Percentiles rank a stretch among this genome's conserved stretches.
These are phyloP conservation scores for Polymixis flavicincta DNA, from an alignment of 2,888 invertebrate genomes.

Conservation along the genomic window DNA sequence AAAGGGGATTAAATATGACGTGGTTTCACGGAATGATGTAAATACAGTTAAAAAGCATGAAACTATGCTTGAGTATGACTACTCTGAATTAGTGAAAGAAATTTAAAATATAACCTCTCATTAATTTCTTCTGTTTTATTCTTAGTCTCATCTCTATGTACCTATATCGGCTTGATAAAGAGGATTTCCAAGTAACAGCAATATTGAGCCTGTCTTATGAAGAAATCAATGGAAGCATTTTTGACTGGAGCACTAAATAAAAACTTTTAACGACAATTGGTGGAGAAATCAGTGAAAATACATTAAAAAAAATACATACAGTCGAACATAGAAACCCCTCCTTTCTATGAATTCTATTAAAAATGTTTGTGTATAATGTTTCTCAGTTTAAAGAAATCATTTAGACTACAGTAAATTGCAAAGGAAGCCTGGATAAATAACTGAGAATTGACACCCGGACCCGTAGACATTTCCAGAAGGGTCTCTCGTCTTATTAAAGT, in stretches of 20 bases:
- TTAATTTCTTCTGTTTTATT: neutral
- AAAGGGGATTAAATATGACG: neutral
- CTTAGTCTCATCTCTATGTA: neutral
- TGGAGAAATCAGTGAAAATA: too few species aligned
- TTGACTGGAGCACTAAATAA: too few species aligned
- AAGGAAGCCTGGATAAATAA: conserved; percentile 11
- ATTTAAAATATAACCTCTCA: neutral
- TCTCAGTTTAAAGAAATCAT: neutral
- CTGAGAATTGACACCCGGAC: neutral
- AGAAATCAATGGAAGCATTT: too few species aligned
- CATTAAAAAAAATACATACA: too few species aligned
- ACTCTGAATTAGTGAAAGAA: neutral
- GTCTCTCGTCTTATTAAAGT: conserved; percentile 36
- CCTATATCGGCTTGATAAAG: too few species aligned
- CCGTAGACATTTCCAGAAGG: conserved; percentile 11
- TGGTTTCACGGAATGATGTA: neutral
- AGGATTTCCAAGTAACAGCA: neutral
- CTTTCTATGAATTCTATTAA: too few species aligned
- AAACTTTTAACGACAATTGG: too few species aligned
- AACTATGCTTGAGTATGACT: neutral
- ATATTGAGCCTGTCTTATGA: neutral
- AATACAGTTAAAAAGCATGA: neutral
- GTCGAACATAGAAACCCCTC: too few species aligned
- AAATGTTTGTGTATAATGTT: too few species aligned
- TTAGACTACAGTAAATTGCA: neutral